Conservation (phyloP, 2,888 invertebrate genomes). For the Cryptus armator region DNA sequence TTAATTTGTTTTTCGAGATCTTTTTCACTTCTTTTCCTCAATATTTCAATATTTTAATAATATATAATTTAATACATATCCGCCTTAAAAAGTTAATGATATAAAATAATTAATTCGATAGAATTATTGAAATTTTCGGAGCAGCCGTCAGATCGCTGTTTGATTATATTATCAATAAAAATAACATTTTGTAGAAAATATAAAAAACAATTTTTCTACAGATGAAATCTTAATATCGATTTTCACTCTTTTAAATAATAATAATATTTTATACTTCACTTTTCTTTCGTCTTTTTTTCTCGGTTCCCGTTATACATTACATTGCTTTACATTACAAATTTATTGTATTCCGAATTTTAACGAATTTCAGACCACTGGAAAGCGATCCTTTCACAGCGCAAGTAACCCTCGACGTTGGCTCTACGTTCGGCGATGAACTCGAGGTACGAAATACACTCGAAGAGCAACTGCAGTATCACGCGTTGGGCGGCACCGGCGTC, state of each 20-base stretch:
- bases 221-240: too few relatives aligned
- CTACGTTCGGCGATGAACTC: conserved; percentile 87
- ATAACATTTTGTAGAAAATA: too few relatives aligned
- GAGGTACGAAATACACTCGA: conserved; percentile 86
- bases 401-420: conserved; percentile 90
- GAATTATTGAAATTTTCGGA: too few relatives aligned
- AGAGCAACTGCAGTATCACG: conserved; percentile 87
- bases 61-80: background rate
- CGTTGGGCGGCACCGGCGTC: conserved; percentile 87
- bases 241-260: too few relatives aligned
- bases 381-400: conserved; percentile 88
- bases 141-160: too few relatives aligned
- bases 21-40: background rate
- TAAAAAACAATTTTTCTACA: too few relatives aligned
- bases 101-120: too few relatives aligned
- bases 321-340: background rate
- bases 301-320: too few relatives aligned
- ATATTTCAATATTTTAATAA: conserved; percentile 18
- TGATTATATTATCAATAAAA: too few relatives aligned
- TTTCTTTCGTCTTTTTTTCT: too few relatives aligned
- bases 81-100: too few relatives aligned
- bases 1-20: background rate
- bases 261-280: too few relatives aligned
- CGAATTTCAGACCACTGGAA: conserved; percentile 85
- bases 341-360: conserved; percentile 22